Percentiles rank a stretch among this genome's conserved stretches.
Evolutionary conservation across 2,113 vertebrate genomes (phyloP).

Genomic region (Leiothrix lutea): DNA sequence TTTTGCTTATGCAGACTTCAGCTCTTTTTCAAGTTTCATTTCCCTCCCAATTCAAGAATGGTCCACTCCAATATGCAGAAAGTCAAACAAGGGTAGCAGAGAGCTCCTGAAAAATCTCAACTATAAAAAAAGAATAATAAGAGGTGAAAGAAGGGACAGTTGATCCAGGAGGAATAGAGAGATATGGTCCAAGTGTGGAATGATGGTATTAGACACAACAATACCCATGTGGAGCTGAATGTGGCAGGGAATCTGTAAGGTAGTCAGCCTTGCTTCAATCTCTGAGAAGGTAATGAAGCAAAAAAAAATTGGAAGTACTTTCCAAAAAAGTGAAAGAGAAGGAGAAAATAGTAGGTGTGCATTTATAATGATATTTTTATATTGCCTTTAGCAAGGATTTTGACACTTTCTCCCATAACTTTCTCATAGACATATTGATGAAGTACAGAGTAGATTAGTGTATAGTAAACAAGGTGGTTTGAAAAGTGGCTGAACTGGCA

Average conservation of each 20-base stretch:
- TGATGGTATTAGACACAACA: not conserved
- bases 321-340: not conserved
- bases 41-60: not conserved
- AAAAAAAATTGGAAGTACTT: not conserved
- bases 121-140: not conserved
- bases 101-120: not conserved
- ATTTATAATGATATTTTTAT: not conserved
- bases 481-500: not conserved
- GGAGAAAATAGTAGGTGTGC: not conserved
- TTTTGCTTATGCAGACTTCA: not conserved
- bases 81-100: not conserved
- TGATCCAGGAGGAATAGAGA: not conserved
- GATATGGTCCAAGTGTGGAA: not conserved
- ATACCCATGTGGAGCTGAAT: not conserved
- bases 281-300: not conserved
- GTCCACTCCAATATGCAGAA: not conserved
- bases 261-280: not conserved
- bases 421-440: not conserved
- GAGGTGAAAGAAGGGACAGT: not conserved
- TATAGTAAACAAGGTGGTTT: not conserved
- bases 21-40: not conserved
- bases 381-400: not conserved
- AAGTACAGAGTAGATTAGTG: not conserved
- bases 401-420: not conserved
- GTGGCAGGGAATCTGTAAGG: not conserved